phyloP scores from a whole-genome alignment of 1,140 invertebrate species.

The Panulirus ornatus region DNA sequence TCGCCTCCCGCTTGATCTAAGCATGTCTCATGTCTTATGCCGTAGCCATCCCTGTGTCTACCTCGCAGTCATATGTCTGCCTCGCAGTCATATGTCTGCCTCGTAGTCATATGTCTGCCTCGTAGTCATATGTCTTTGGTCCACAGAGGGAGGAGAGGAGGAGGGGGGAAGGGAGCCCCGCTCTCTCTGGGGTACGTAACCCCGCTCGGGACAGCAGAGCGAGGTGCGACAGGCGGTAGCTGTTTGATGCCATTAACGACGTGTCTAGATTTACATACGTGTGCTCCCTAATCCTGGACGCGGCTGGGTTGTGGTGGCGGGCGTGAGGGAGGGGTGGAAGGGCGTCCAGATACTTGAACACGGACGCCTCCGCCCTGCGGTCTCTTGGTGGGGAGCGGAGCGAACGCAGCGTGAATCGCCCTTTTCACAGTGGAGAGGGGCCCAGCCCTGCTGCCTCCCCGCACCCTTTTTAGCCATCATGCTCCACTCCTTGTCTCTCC shows the following conservation, averaged over 20 bases:
- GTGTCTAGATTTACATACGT: slow-evolving; percentile 14
- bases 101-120: too few species aligned
- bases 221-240: not conserved
- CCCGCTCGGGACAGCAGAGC: too few species aligned
- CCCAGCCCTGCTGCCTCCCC: not conserved
- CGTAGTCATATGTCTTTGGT: too few species aligned
- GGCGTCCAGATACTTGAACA: slow-evolving; percentile 7
- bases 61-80: too few species aligned
- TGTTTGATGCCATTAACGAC: not conserved
- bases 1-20: too few species aligned
- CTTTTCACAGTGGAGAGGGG: not conserved
- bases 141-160: slow-evolving; percentile 21
- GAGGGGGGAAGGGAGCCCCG: not conserved
- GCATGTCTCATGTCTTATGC: too few species aligned
- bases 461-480: slow-evolving; percentile 1
- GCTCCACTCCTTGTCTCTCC: not conserved
- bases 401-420: not conserved
- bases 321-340: not conserved
- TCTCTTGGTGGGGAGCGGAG: not conserved
- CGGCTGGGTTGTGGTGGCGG: not conserved
- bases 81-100: too few species aligned
- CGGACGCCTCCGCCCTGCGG: too few species aligned
- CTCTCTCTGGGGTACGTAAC: too few species aligned
- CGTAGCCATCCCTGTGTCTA: too few species aligned
- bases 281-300: not conserved